phyloP scores from a whole-genome alignment of 30 jellyfish, hydroid and myxozoan species.

The Phacellophora camtschatica region DNA sequence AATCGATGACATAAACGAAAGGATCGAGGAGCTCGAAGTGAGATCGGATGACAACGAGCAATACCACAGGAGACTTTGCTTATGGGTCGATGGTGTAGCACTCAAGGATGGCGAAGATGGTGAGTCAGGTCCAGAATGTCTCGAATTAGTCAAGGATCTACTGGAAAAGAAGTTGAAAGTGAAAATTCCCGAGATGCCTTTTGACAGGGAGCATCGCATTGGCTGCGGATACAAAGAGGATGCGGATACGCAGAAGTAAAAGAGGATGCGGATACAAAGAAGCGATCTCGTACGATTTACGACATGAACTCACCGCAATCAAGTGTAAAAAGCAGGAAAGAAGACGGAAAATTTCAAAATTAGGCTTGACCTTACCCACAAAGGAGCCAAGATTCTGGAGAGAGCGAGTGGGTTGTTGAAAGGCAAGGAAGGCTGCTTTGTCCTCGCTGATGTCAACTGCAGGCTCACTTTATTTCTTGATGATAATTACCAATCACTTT shows the following conservation, averaged over 20 bases:
- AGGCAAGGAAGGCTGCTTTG: background rate
- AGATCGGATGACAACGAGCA: slow-evolving; percentile 7
- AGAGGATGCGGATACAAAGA: background rate
- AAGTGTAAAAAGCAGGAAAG: background rate
- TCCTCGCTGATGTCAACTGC: background rate
- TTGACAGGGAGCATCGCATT: slow-evolving; percentile 1
- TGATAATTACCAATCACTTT: background rate
- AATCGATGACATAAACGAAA: background rate
- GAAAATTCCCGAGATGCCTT: background rate
- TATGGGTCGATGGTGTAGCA: background rate
- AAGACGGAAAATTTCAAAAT: background rate
- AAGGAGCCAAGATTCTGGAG: background rate
- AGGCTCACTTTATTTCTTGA: background rate
- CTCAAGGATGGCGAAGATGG: background rate
- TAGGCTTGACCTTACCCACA: background rate
- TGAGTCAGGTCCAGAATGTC: background rate
- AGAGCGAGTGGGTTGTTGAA: background rate
- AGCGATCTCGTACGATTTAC: background rate
- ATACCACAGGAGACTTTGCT: background rate
- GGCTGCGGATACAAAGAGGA: background rate
- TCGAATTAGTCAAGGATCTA: background rate
- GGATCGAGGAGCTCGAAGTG: background rate
- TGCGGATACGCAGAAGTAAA: background rate
- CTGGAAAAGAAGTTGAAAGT: background rate
- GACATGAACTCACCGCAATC: background rate